phyloP scores from a whole-genome alignment of 2,797 vertebrate genomes.

The Gallirallus australis region DNA sequence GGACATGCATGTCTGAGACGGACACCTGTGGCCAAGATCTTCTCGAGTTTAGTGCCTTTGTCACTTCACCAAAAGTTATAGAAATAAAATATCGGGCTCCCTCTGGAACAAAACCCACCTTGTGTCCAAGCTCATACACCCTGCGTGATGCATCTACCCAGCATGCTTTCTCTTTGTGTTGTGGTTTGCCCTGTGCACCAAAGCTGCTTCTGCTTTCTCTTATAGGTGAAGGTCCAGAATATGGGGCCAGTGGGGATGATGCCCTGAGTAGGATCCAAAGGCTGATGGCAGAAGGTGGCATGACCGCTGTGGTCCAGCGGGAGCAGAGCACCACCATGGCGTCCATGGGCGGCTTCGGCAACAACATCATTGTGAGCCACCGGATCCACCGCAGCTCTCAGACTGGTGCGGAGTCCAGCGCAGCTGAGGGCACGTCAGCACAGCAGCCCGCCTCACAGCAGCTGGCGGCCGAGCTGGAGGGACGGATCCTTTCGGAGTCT shows the following conservation, averaged over 20 bases:
- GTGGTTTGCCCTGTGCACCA: not conserved
- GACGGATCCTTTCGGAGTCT: conserved; percentile 66
- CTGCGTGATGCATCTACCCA: not conserved
- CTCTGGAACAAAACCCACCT: not conserved
- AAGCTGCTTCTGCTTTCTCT: conserved; percentile 44
- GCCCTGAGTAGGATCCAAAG: conserved; percentile 95
- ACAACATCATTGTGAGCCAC: conserved; percentile 98
- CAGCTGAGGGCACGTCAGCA: conserved; percentile 7
- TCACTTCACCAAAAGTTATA: accelerated
- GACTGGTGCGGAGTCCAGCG: conserved; percentile 81
- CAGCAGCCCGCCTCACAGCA: conserved; percentile 79
- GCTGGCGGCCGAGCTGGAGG: conserved; percentile 73
- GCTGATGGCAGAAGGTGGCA: conserved; percentile 95
- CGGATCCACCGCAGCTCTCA: conserved; percentile 97
- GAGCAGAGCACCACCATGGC: conserved; percentile 99
- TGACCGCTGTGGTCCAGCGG: conserved; percentile 97
- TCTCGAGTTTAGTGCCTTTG: not conserved
- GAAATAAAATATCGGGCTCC: not conserved
- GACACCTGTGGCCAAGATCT: not conserved
- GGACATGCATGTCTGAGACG: not conserved
- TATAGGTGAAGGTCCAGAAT: conserved; percentile 85
- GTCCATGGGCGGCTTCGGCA: conserved; percentile 98
- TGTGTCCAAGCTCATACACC: accelerated
- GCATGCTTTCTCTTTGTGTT: not conserved
- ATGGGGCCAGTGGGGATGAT: conserved; percentile 87